Evolutionary conservation across 1,140 invertebrate species (phyloP), one percentile per base, ranked within the genome.

Genomic region (Heliconius hermathena): DNA sequence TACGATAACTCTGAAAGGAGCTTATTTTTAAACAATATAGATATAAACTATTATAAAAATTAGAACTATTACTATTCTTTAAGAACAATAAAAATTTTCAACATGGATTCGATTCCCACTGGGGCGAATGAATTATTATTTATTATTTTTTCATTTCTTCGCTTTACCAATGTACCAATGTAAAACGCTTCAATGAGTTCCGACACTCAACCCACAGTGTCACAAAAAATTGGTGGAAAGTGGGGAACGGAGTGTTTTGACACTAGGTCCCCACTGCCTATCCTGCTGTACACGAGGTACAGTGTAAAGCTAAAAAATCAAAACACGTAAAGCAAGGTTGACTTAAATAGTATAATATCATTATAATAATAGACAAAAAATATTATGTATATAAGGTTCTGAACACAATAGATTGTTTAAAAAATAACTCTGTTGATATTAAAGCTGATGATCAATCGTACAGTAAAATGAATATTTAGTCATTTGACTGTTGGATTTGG

Each of bases 331-430:
- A 36, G 33, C 71, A n/a, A 71, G 71, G 33, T 38, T 71, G 22
- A 38, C 18, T 38, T 13, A 33, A 2, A 29, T 66, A 66, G 26
- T 29, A 13, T 26, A 11, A 57, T 57, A 9, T 8, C 0, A 57
- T 57, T 22, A 57, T 57, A 57, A 57, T 54, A 54, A 57, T 57
- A 11, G 8, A 57, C 3, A 52, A 2, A 52, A 20, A 57, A 2
- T 57, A 57, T 57, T 57, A 57, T 57, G 9, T 22, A 22, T 57
- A 22, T 57, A 57, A 22, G 8, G 20, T 3, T 22, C 20, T 22
- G 9, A n/a, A 71, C 11, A 73, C 38, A 73, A 73, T 52, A 52
- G 22, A 49, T 73, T 73, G 46, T 73, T 49, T 73, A n/a, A 73
- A 41, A 52, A 73, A 73, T 16, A 73, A 73, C 0, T 8, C 18